Evolutionary conservation across 2,797 vertebrate genomes (phyloP).

Genomic region (Peromyscus attwateri): DNA sequence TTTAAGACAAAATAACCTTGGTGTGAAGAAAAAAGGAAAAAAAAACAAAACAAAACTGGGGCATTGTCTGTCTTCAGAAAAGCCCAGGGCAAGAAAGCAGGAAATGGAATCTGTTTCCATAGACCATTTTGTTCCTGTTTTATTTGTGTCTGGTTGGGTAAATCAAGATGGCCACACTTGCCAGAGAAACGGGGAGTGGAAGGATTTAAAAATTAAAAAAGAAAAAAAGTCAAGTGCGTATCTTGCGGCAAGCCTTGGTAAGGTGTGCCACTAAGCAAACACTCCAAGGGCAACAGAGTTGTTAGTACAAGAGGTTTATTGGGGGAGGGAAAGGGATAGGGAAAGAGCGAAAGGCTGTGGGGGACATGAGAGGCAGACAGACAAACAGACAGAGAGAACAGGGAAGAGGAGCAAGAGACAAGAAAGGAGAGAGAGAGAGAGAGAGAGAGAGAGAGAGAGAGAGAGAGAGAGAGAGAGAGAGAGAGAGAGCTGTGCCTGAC

Average conservation of each 20-base stretch:
- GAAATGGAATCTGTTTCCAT: background rate
- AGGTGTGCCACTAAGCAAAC: background rate
- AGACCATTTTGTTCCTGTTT: constrained; percentile 12
- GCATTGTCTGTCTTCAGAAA: background rate
- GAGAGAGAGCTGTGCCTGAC: too few species aligned
- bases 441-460: too few species aligned
- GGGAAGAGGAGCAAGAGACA: too few species aligned
- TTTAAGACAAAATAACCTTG: background rate
- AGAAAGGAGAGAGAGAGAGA: too few species aligned
- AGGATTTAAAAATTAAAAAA: background rate
- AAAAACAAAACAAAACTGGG: background rate
- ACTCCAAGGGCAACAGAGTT: background rate
- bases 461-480: too few species aligned
- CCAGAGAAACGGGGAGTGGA: background rate
- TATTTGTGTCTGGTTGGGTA: background rate
- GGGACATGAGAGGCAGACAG: background rate
- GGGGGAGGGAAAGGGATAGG: background rate
- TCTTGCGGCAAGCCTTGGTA: background rate
- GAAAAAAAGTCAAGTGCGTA: background rate
- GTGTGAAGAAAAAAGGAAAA: background rate
- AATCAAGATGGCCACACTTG: background rate
- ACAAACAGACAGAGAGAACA: too few species aligned
- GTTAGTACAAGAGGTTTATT: too few species aligned
- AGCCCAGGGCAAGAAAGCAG: background rate
- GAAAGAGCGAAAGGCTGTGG: background rate